Evolutionary conservation across 1,140 invertebrate species (phyloP).

Genomic region (Limonius californicus): DNA sequence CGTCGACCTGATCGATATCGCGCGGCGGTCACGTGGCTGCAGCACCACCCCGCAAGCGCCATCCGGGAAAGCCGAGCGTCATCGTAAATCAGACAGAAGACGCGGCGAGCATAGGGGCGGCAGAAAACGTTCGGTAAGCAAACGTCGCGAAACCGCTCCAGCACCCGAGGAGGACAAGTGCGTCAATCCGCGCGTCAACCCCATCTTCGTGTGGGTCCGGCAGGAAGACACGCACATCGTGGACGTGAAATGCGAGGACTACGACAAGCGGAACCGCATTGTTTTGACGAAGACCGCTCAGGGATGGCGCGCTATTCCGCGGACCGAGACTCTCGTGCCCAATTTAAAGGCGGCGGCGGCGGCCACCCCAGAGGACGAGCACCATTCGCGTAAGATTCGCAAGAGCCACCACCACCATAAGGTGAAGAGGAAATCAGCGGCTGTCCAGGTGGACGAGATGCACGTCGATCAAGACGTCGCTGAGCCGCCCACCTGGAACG

Average conservation of each 20-base stretch:
- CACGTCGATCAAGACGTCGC: slow-evolving; percentile 20
- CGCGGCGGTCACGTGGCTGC: slow-evolving; percentile 43
- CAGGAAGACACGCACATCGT: slow-evolving; percentile 72
- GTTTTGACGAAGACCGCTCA: slow-evolving; percentile 71
- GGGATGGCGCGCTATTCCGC: slow-evolving; percentile 77
- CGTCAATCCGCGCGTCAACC: slow-evolving; percentile 61
- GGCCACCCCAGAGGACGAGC: slow-evolving; percentile 23
- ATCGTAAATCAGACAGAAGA: slow-evolving; percentile 46
- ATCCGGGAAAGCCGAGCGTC: slow-evolving; percentile 39
- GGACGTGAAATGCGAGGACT: slow-evolving; percentile 79
- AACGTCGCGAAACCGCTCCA: slow-evolving; percentile 28
- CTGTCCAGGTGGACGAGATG: slow-evolving; percentile 32
- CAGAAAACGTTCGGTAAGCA: slow-evolving; percentile 48
- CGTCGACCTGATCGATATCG: slow-evolving; percentile 43
- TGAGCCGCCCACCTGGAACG: slow-evolving; percentile 38
- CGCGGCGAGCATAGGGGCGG: slow-evolving; percentile 36
- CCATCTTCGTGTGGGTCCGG: slow-evolving; percentile 77
- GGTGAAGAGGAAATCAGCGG: slow-evolving; percentile 34
- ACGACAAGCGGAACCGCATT: slow-evolving; percentile 77
- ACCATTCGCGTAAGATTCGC: slow-evolving; percentile 31
- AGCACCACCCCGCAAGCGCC: slow-evolving; percentile 41
- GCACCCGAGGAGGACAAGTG: slow-evolving; percentile 25
- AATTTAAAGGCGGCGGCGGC: slow-evolving; percentile 51
- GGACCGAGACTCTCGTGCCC: slow-evolving; percentile 62
- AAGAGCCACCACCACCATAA: slow-evolving; percentile 37